These are phyloP conservation scores for Vulpes ferrilata DNA, from an alignment of 2,113 vertebrate genomes.

Conservation along the genomic window DNA sequence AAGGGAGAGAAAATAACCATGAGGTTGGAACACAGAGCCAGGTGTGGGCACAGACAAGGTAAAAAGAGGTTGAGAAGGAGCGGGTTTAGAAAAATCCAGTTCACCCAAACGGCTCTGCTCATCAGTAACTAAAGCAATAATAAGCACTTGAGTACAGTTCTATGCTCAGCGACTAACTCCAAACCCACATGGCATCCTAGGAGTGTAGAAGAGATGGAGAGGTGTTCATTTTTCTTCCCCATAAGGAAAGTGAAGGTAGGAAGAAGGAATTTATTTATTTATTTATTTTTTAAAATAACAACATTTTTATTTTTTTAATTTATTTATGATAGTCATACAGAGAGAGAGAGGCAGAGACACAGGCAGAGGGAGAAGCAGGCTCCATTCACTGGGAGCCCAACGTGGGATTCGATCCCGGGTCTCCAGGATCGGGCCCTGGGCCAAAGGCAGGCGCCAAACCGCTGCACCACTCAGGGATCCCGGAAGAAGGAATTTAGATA, in stretches of 20 bases:
- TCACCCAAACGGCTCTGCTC: neutral
- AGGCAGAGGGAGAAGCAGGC: too few relatives aligned
- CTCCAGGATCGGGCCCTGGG: too few relatives aligned
- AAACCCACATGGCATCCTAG: neutral
- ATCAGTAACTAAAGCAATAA: neutral
- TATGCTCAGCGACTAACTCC: neutral
- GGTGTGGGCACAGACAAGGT: neutral
- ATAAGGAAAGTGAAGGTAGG: neutral
- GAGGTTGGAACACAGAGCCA: neutral
- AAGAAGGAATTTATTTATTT: neutral
- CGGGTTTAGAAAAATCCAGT: neutral
- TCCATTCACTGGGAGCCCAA: too few relatives aligned
- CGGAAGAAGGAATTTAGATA: neutral
- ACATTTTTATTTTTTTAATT: too few relatives aligned
- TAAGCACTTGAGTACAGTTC: neutral
- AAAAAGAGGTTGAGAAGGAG: neutral
- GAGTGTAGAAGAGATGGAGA: neutral
- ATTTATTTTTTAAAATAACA: too few relatives aligned
- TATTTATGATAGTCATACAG: too few relatives aligned
- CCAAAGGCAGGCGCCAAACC: too few relatives aligned
- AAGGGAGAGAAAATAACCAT: neutral
- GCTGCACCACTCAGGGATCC: too few relatives aligned
- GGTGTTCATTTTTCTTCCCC: neutral
- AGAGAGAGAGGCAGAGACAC: too few relatives aligned
- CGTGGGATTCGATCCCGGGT: too few relatives aligned